phyloP scores from a whole-genome alignment of 2,797 vertebrate genomes.

The Knipowitschia caucasica region DNA sequence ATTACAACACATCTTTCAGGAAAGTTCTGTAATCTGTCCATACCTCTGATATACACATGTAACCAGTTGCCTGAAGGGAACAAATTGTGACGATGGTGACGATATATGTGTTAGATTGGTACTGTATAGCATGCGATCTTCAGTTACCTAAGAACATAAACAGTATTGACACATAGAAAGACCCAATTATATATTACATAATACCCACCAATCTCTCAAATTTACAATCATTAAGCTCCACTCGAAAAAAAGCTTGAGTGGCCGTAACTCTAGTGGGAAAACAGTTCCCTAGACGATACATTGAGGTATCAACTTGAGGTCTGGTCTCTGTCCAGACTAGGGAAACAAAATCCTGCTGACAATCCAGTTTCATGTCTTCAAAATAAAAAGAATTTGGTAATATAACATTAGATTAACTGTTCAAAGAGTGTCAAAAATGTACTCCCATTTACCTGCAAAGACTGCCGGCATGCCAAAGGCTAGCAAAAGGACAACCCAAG shows the following conservation, averaged over 20 bases:
- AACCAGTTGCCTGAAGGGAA: constrained; percentile 41
- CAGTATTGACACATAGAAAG: not conserved
- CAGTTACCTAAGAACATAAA: constrained; percentile 56
- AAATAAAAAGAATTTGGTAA: not conserved
- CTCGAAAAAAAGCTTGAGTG: constrained; percentile 54
- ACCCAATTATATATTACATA: accelerated
- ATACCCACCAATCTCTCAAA: constrained; percentile 62
- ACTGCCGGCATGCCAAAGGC: constrained; percentile 22
- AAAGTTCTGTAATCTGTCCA: not conserved
- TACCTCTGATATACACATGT: constrained; percentile 66
- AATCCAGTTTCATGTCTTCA: constrained; percentile 66
- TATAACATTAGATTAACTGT: too few relatives aligned
- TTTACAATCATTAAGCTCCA: constrained; percentile 51
- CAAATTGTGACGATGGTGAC: constrained; percentile 13
- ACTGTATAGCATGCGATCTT: constrained; percentile 46
- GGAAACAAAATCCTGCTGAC: constrained; percentile 43
- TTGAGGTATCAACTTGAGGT: constrained; percentile 30
- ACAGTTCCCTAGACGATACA: constrained; percentile 67
- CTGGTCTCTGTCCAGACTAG: constrained; percentile 61
- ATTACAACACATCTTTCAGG: not conserved
- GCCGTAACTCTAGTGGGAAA: constrained; percentile 42
- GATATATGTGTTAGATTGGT: constrained; percentile 57
- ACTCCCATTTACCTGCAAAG: constrained; percentile 52
- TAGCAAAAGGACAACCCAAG: constrained; percentile 17
- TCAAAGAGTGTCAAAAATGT: not conserved